Conservation (phyloP, 2,888 invertebrate genomes). For the Bugula neritina region DNA sequence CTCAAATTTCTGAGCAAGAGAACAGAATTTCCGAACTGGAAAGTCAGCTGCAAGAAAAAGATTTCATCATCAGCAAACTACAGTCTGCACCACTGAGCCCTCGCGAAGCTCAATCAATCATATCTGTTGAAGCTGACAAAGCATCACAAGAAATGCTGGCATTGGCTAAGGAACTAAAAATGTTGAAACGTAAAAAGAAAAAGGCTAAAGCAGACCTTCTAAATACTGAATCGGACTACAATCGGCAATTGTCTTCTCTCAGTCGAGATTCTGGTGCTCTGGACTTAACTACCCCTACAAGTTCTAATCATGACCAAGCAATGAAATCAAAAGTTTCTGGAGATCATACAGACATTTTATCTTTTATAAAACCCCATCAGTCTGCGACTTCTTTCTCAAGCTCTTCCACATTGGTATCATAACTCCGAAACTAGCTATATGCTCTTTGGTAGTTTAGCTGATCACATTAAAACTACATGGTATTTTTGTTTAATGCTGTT, state of each 20-base stretch:
- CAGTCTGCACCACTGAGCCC: neutral
- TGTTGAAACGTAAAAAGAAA: constrained; percentile 6
- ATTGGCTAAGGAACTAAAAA: constrained; percentile 16
- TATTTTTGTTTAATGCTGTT: too few relatives aligned
- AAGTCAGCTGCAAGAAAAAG: constrained; percentile 12
- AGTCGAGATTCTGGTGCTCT: constrained; percentile 23
- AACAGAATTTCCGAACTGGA: neutral
- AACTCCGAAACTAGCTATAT: too few relatives aligned
- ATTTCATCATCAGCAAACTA: neutral
- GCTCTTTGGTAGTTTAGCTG: too few relatives aligned
- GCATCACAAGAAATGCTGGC: constrained; percentile 19
- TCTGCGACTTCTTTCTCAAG: neutral
- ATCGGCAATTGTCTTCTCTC: neutral
- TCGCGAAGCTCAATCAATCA: constrained; percentile 9
- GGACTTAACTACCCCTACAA: constrained; percentile 4
- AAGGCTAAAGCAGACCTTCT: neutral
- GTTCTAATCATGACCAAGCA: neutral
- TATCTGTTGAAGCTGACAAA: constrained; percentile 8
- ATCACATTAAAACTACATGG: too few relatives aligned
- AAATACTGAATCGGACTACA: neutral
- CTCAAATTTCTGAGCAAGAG: constrained; percentile 17
- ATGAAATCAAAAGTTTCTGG: neutral
- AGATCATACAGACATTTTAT: neutral
- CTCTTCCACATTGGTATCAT: neutral
- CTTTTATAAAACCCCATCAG: neutral